A percentile compares a stretch with the other conserved stretches of the same genome.
These are phyloP conservation scores for Rhingia campestris DNA, from an alignment of 2,888 invertebrate genomes.

Conservation along the genomic window DNA sequence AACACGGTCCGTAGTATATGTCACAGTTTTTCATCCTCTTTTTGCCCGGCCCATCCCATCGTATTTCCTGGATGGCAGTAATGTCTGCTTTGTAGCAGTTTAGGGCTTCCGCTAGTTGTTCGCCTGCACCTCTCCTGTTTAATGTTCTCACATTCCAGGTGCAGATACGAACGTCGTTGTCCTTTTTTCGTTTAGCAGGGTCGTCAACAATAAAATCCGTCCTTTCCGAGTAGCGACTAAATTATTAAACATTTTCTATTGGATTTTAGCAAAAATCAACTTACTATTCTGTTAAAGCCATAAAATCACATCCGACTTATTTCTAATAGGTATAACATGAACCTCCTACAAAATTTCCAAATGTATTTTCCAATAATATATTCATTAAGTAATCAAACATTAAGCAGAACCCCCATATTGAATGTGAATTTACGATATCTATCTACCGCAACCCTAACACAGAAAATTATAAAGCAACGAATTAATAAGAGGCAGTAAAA, in stretches of 20 bases:
- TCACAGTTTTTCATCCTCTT: no score
- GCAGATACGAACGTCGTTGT: no score
- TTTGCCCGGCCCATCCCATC: no score
- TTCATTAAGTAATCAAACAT: slow-evolving; percentile 48
- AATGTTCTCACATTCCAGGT: no score
- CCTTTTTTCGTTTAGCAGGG: no score
- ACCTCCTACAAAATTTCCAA: not conserved
- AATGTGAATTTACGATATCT: not conserved
- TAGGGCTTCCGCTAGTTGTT: no score
- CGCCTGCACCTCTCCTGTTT: no score
- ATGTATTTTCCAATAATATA: slow-evolving; percentile 31
- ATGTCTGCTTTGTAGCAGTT: no score
- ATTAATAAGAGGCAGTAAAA: slow-evolving; percentile 61
- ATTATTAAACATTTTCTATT: not conserved
- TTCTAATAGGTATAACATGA: not conserved
- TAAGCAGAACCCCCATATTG: slow-evolving; percentile 1
- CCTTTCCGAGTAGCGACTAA: no score
- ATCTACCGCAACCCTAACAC: slow-evolving; percentile 14
- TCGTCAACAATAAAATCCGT: no score
- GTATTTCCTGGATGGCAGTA: no score
- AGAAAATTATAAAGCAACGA: slow-evolving; percentile 54
- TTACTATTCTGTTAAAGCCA: not conserved
- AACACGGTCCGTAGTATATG: no score
- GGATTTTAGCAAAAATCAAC: not conserved
- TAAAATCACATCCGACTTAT: slow-evolving; percentile 14